phyloP scores from a whole-genome alignment of 2,888 invertebrate genomes.

The Zonitis immaculata region DNA sequence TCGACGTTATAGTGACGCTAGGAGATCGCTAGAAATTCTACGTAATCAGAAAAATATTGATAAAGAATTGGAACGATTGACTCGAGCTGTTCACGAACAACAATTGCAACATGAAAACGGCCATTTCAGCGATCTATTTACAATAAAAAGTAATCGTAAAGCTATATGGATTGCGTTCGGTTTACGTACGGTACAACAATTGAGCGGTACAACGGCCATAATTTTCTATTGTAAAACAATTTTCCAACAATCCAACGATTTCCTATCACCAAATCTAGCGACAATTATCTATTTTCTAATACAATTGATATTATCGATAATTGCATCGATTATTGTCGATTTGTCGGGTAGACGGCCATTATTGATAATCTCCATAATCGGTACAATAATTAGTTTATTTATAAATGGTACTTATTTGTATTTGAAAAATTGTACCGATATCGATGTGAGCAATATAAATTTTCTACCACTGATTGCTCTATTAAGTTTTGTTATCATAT shows the following conservation, averaged over 20 bases:
- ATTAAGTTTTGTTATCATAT: conserved; percentile 50
- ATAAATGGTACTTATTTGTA: conserved; percentile 49
- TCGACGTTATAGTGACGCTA: conserved; percentile 48
- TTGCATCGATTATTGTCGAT: conserved; percentile 58
- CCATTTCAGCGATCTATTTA: conserved; percentile 54
- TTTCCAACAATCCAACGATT: conserved; percentile 44
- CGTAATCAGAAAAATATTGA: conserved; percentile 51
- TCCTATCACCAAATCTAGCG: conserved; percentile 43
- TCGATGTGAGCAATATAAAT: conserved; percentile 40
- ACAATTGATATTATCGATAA: conserved; percentile 55
- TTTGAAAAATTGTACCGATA: conserved; percentile 42
- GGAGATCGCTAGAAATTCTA: conserved; percentile 48
- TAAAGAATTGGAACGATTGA: conserved; percentile 39
- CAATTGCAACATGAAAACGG: conserved; percentile 55
- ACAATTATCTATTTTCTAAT: conserved; percentile 47
- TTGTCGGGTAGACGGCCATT: conserved; percentile 53
- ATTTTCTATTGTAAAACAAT: conserved; percentile 58
- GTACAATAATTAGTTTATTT: conserved; percentile 46
- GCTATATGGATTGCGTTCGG: conserved; percentile 60
- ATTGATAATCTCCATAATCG: conserved; percentile 51
- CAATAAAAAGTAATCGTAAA: conserved; percentile 55
- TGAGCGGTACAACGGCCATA: conserved; percentile 60
- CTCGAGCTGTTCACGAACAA: conserved; percentile 38
- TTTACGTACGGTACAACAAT: conserved; percentile 53
- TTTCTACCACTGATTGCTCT: conserved; percentile 50